Evolutionary conservation across 1,140 invertebrate species (phyloP), one percentile per base, ranked within the genome.

Genomic region (Apolygus lucorum): DNA sequence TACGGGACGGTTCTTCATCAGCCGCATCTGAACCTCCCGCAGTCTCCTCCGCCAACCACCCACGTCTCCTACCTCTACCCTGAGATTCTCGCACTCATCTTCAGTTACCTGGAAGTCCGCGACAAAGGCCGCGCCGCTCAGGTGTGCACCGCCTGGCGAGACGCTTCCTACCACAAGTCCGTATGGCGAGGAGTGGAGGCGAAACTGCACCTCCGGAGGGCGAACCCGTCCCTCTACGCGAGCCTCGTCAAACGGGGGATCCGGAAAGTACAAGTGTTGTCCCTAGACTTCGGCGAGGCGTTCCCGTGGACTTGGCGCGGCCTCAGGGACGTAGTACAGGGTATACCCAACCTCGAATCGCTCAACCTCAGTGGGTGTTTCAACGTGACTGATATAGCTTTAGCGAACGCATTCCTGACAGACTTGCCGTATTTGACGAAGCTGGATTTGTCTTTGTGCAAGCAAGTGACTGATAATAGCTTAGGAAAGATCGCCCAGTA

Each of bases 101-200:
- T 98, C 78, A 86, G 90, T 74, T 89, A 93, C 78, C 82, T 97
- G 74, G 89, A 92, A 13, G 91, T 96, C 2, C 81, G 87, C 74
- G 94, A 96, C 81, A 87, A 93, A 77, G 76, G 95, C 0, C 81
- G 91, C 27, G 93, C 89, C 1, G 92, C 93, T 1, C 93, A 95
- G 80, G 93, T 96, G 70, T 97, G 94, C 80, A 82, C 84, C 21
- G 82, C 89, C 25, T 96, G 94, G 94, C 80, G 91, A 69, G 93
- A 96, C 74, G 93, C 93, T 1, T 91, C 93, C 1, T 95, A 96
- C 77, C 87, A 91, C 74, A 88, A 92, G 70, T 91, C 90, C 2
- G 93, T 96, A 2, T 97, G 95, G 95, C 86, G 92, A 72, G 92
- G 91, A 49, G 92, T 95, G 2, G 92, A 95, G 77, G 93, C 95